These are phyloP conservation scores for Acromyrmex charruanus DNA, from an alignment of 1,140 invertebrate genomes.

Conservation along the genomic window DNA sequence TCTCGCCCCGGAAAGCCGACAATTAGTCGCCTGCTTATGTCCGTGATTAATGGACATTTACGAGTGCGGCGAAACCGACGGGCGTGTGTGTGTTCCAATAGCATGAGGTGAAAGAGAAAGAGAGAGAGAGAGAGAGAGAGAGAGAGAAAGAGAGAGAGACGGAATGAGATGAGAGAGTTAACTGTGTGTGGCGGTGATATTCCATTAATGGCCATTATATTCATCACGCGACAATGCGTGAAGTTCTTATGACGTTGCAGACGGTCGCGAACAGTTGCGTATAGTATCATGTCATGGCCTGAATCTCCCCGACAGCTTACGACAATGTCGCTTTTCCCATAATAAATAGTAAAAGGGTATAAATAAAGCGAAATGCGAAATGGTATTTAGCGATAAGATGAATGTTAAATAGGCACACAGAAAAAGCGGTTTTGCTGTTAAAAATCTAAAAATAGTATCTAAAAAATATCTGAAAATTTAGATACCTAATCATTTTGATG, in stretches of 20 bases:
- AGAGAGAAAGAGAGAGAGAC: slow-evolving; percentile 47
- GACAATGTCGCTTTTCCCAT: slow-evolving; percentile 7
- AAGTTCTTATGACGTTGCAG: slow-evolving; percentile 51
- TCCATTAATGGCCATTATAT: slow-evolving; percentile 82
- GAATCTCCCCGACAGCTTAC: slow-evolving; percentile 21
- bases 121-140: slow-evolving; percentile 43
- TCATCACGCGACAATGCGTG: slow-evolving; percentile 76
- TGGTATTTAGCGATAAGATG: background rate
- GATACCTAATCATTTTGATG: too few species aligned
- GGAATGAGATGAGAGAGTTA: slow-evolving; percentile 66
- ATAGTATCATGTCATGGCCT: slow-evolving; percentile 21
- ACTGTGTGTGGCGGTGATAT: slow-evolving; percentile 75
- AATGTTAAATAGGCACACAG: background rate
- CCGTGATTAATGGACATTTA: slow-evolving; percentile 82
- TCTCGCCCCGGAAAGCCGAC: slow-evolving; percentile 78
- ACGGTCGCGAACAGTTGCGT: slow-evolving; percentile 36
- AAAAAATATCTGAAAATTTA: too few species aligned
- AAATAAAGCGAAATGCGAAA: background rate
- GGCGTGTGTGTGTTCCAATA: slow-evolving; percentile 80
- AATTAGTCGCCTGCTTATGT: slow-evolving; percentile 84
- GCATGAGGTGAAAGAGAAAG: slow-evolving; percentile 43
- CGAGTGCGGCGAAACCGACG: slow-evolving; percentile 76
- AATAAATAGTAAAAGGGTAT: slow-evolving; percentile 7
- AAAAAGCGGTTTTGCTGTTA: too few species aligned
- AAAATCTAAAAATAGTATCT: too few species aligned